These are phyloP conservation scores for Gymnogyps californianus DNA, from an alignment of 2,113 vertebrate genomes.

Conservation along the genomic window DNA sequence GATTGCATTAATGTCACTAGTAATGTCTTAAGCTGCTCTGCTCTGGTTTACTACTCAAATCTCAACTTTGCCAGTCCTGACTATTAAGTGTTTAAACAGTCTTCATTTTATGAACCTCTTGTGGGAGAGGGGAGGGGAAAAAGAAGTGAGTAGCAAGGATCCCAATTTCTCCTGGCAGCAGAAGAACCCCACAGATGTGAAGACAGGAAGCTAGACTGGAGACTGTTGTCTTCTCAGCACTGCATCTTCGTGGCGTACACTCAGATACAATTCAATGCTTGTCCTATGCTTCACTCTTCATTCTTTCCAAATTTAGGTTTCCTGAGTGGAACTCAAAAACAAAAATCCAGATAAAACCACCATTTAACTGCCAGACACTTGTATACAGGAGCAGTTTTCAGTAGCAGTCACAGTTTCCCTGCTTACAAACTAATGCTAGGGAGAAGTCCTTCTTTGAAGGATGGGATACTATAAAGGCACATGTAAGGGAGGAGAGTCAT, in stretches of 20 bases:
- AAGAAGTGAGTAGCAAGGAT: not conserved
- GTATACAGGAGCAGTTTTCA: not conserved
- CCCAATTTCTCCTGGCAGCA: not conserved
- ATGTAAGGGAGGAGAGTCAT: not conserved
- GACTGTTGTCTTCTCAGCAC: not conserved
- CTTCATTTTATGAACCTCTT: conserved; percentile 7
- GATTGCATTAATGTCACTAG: conserved; percentile 20
- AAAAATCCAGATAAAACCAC: not conserved
- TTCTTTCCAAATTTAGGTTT: not conserved
- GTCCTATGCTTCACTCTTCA: not conserved
- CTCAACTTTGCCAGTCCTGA: not conserved
- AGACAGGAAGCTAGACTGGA: not conserved
- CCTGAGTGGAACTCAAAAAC: not conserved
- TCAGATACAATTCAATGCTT: not conserved
- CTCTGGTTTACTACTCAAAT: conserved; percentile 31
- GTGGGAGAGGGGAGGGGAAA: not conserved
- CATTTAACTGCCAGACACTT: not conserved
- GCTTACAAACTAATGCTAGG: not conserved
- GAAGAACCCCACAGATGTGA: fast-evolving
- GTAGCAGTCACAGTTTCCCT: not conserved
- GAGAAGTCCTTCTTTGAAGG: not conserved
- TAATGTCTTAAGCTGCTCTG: conserved; percentile 5
- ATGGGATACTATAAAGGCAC: not conserved
- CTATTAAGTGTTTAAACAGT: not conserved
- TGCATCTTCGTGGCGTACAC: fast-evolving